Evolutionary conservation across 2,113 vertebrate genomes (phyloP), one percentile per base, ranked within the genome.

Genomic region (Dryoscopus gambensis): DNA sequence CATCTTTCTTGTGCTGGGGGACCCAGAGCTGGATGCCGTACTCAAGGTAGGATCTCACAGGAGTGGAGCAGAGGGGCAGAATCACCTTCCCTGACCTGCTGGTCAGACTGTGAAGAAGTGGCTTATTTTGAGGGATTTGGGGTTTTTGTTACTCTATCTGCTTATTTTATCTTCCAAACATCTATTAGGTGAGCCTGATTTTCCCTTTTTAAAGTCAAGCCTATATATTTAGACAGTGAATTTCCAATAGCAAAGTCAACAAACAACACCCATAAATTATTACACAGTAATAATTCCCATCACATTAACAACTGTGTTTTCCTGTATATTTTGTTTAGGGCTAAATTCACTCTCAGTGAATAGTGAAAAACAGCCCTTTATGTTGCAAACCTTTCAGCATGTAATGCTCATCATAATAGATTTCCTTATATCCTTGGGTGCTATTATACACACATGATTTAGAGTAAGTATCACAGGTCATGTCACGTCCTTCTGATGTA

Each of bases 261-360:
- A 92, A 93, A 90, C 53, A 84, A 64, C 83, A 84, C 55, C 64
- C 73, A 87, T 88, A 84, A 92, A 81, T 93, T 95, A 82, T 78
- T 92, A 46, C 52, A 63, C 39, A 75, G 60, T 80, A 92, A 77
- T 92, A 88, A 81, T 93, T 96, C 78, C 68, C 52, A 90, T 84
- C 76, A 68, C 68, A 82, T 92, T 89, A 93, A n/a, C 69, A 78
- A 57, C 40, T 1, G 3, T 70, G n/a, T 89, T 90, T 84, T 92
- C 47, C 56, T 92, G 24, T 71, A 15, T 65, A 44, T 93, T 92
- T 86, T 93, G 71, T 93, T 91, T 87, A 86, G 64, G 64, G 39
- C 64, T 86, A 62, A 77, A 82, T 62, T 95, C 70, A 52, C 44
- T n/a, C 55, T 96, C 57, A n/a, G 33, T 77, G n/a, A 39, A 35